Conservation (phyloP, 2,113 vertebrate genomes). For the Nothoprocta perdicaria region DNA sequence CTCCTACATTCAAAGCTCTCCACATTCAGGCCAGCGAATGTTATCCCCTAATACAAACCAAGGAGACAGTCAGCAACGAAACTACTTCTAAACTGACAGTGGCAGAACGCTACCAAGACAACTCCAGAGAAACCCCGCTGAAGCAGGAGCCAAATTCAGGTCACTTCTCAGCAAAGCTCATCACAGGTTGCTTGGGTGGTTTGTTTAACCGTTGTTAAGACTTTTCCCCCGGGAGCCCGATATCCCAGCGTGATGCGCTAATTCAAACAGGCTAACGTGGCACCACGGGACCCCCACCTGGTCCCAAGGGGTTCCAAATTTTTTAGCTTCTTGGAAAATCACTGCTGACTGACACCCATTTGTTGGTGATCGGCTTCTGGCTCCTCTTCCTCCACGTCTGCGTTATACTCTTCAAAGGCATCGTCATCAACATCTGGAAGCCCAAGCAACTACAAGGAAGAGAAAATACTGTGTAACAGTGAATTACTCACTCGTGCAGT, state of each 20-base stretch:
- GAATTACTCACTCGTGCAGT: neutral
- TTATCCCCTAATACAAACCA: constrained; percentile 58
- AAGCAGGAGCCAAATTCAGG: constrained; percentile 75
- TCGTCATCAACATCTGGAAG: constrained; percentile 96
- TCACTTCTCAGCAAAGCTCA: constrained; percentile 78
- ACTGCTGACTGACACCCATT: constrained; percentile 99
- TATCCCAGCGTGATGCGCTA: constrained; percentile 68
- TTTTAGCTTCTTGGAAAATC: constrained; percentile 67
- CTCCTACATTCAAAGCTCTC: constrained; percentile 68
- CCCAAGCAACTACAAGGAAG: constrained; percentile 87
- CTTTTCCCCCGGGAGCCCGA: constrained; percentile 67
- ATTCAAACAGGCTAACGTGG: constrained; percentile 61
- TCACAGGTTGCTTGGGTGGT: constrained; percentile 44
- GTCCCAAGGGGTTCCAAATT: constrained; percentile 55
- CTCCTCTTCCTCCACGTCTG: constrained; percentile 95
- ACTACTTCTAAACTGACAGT: constrained; percentile 75
- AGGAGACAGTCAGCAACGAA: constrained; percentile 71
- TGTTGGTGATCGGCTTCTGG: constrained; percentile 97
- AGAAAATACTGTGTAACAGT: constrained; percentile 53
- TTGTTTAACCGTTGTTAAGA: constrained; percentile 52
- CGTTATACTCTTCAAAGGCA: constrained; percentile 96
- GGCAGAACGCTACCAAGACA: constrained; percentile 75
- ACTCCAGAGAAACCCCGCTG: constrained; percentile 74
- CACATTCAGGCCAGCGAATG: constrained; percentile 59
- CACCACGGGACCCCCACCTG: constrained; percentile 67